These are phyloP conservation scores for Aleiodes leptofemur DNA, from an alignment of 2,888 invertebrate genomes.

Conservation along the genomic window DNA sequence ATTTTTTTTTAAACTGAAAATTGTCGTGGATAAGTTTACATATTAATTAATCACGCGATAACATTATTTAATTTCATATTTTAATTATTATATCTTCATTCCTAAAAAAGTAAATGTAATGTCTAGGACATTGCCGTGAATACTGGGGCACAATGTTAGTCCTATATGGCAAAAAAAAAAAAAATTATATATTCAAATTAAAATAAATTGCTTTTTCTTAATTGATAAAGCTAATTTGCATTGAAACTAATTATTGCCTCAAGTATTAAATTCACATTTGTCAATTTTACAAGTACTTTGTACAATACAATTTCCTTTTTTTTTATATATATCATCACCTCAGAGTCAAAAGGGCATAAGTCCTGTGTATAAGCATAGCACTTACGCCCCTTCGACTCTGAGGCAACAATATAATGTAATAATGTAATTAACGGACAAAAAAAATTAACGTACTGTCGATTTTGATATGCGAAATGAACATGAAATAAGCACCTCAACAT, in stretches of 20 bases:
- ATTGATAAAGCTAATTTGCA: conserved; percentile 7
- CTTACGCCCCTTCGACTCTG: no score
- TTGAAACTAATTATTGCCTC: conserved; percentile 3
- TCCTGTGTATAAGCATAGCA: no score
- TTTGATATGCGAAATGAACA: not conserved
- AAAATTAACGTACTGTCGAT: not conserved
- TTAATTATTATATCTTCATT: not conserved
- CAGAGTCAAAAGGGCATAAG: no score
- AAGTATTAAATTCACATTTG: not conserved
- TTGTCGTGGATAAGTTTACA: conserved; percentile 17
- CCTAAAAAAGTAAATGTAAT: conserved; percentile 6
- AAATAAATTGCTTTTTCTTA: not conserved
- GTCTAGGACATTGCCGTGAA: conserved; percentile 23
- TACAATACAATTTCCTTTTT: not conserved
- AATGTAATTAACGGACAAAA: not conserved
- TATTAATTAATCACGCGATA: conserved; percentile 12
- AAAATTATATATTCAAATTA: conserved; percentile 5
- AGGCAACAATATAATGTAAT: not conserved
- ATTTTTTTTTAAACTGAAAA: conserved; percentile 25
- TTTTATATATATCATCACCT: not conserved
- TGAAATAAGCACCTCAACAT: not conserved
- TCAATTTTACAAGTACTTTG: conserved; percentile 18
- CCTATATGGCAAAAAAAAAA: conserved; percentile 17
- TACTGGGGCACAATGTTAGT: conserved; percentile 32
- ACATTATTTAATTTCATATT: not conserved